Conservation (phyloP, 2,888 invertebrate species). For the Andrena haemorrhoa region DNA sequence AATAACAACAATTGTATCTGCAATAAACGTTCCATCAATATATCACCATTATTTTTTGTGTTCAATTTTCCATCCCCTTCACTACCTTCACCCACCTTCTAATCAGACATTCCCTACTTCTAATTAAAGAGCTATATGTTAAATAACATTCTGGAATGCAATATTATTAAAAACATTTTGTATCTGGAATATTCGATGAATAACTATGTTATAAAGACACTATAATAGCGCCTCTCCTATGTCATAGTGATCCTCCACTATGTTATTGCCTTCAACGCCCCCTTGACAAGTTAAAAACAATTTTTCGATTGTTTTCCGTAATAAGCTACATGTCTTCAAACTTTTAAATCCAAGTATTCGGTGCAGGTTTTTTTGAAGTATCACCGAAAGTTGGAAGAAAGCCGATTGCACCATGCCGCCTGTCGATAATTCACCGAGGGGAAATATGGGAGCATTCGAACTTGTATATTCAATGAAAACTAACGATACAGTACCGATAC, state of each 20-base stretch:
- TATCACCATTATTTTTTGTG: neutral
- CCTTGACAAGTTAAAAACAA: slow-evolving; percentile 3
- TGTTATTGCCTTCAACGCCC: neutral
- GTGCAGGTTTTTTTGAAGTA: neutral
- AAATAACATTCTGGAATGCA: slow-evolving; percentile 4
- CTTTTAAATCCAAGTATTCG: neutral
- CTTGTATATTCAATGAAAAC: slow-evolving; percentile 88
- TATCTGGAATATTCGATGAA: neutral
- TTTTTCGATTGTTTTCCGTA: slow-evolving; percentile 20
- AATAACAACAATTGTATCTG: too few relatives aligned
- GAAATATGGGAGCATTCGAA: slow-evolving; percentile 85
- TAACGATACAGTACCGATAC: slow-evolving; percentile 91
- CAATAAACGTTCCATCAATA: neutral
- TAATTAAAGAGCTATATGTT: neutral
- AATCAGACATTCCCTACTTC: neutral
- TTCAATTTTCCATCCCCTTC: neutral
- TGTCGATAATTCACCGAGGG: slow-evolving; percentile 81
- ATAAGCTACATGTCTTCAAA: slow-evolving; percentile 3
- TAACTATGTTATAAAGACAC: neutral
- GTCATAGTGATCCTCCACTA: too few relatives aligned
- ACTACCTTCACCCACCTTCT: neutral
- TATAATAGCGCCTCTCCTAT: neutral
- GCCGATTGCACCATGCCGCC: slow-evolving; percentile 79
- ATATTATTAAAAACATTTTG: neutral
- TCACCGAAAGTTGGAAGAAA: slow-evolving; percentile 7